phyloP scores from a whole-genome alignment of 2,113 vertebrate species.

The Equus quagga region DNA sequence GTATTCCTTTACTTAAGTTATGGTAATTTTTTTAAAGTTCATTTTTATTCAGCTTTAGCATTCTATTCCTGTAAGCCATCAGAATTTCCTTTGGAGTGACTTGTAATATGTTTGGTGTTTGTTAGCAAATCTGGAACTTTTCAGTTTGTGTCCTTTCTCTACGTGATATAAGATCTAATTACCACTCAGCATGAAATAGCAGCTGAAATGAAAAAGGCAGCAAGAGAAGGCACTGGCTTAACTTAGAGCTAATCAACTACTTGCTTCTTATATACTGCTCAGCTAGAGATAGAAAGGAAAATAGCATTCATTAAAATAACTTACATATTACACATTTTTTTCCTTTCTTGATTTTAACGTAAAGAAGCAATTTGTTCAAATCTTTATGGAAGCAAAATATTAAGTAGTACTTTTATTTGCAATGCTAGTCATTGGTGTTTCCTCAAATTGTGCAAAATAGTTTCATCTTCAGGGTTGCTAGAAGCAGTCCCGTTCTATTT shows the following conservation, averaged over 20 bases:
- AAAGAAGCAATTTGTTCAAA: constrained; percentile 40
- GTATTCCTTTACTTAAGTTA: not conserved
- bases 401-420: constrained; percentile 63
- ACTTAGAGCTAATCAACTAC: not conserved
- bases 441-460: constrained; percentile 36
- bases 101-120: constrained; percentile 46
- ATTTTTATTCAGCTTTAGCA: constrained; percentile 5
- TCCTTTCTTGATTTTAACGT: constrained; percentile 43
- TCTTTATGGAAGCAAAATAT: constrained; percentile 19
- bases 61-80: not conserved
- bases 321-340: not conserved
- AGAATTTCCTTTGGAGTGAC: constrained; percentile 42
- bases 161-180: constrained; percentile 58
- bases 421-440: constrained; percentile 36
- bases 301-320: not conserved
- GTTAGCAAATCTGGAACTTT: constrained; percentile 53
- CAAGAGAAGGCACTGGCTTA: constrained; percentile 11
- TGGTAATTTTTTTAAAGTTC: not conserved
- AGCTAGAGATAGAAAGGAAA: not conserved
- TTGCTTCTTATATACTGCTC: not conserved
- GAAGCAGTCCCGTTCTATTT: constrained; percentile 44
- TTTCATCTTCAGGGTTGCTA: constrained; percentile 26
- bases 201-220: constrained; percentile 31
- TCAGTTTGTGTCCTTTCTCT: constrained; percentile 44
- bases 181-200: constrained; percentile 49